Evolutionary conservation across 2,888 invertebrate species (phyloP), one percentile per base, ranked within the genome.

Genomic region (Napeogenes sylphis): DNA sequence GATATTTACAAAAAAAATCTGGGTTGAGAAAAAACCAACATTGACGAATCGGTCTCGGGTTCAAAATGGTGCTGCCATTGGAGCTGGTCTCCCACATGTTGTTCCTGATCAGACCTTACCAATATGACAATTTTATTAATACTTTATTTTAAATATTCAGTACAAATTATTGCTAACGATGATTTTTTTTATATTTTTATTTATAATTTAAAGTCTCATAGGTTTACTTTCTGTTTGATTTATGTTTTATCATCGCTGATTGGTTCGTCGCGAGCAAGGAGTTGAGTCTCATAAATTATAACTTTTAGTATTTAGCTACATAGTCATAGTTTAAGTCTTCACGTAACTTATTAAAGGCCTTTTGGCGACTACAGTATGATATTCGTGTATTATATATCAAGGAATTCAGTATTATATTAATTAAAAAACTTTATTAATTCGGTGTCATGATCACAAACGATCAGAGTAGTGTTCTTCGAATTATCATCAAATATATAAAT

Each of bases 211-310:
- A 63, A 45, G 5, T 64, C 62, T 63, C 58, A 66, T 66, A 64
- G 58, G 21, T 47, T 59, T 47, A 47, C 14, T 54, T 42, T 54
- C 53, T 59, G 45, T 57, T 14, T 13, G 10, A 42, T 42, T 42
- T 42, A 10, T 42, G 42, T 42, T 8, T 10, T 10, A 42, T 6
- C 42, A 10, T 10, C 42, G 42, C 42, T 42, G 42, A 10, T 42
- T 10, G 42, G 42, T 42, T 38, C 42, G 3, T 3, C 42, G 54
- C 46, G 33, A 63, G 54, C 69, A 76, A 69, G 78, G 76, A 68
- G 71, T 70, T 68, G 83, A 85, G 82, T 85, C 85, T 85, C 85
- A 83, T 77, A 74, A 76, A 77, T 70, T 72, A 61, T 79, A 77
- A 75, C 67, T 73, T 71, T 71, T 76, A 73, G 75, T 75, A 74